These are phyloP conservation scores for Leucoma salicis DNA, from an alignment of 2,888 invertebrate species.

Conservation along the genomic window DNA sequence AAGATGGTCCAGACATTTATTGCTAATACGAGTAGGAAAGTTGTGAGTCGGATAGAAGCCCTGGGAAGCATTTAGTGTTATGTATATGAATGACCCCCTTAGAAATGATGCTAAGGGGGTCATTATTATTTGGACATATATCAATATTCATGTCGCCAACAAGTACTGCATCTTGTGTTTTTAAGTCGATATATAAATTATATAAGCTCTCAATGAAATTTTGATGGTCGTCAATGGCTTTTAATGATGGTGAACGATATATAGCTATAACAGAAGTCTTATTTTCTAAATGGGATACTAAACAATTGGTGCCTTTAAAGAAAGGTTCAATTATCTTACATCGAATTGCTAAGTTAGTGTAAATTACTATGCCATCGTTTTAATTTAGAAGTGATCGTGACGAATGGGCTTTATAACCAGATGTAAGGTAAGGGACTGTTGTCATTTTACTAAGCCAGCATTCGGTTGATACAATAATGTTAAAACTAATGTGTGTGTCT, in stretches of 20 bases:
- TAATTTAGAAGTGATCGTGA: not conserved
- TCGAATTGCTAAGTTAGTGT: not conserved
- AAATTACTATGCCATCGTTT: conserved; percentile 1
- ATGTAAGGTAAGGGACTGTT: not conserved
- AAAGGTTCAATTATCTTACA: not conserved
- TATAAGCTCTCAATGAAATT: not conserved
- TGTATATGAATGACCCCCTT: too few species aligned
- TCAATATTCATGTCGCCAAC: not conserved
- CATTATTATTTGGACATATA: not conserved
- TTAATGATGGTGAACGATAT: not conserved
- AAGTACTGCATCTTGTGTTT: not conserved
- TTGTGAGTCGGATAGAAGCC: not conserved
- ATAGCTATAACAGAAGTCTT: not conserved
- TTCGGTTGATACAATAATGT: not conserved
- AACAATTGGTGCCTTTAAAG: not conserved
- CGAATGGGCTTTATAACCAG: not conserved
- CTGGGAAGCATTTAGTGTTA: not conserved
- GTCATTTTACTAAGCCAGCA: conserved; percentile 1
- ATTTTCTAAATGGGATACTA: not conserved
- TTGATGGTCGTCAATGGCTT: not conserved
- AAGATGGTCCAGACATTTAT: not conserved
- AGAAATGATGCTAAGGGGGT: not conserved
- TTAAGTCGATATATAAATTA: not conserved
- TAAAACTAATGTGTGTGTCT: not conserved
- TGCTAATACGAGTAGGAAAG: not conserved